Percentiles rank a stretch among this genome's conserved stretches.
Evolutionary conservation across 2,888 invertebrate species (phyloP).

Genomic region (Brachyptera putata): DNA sequence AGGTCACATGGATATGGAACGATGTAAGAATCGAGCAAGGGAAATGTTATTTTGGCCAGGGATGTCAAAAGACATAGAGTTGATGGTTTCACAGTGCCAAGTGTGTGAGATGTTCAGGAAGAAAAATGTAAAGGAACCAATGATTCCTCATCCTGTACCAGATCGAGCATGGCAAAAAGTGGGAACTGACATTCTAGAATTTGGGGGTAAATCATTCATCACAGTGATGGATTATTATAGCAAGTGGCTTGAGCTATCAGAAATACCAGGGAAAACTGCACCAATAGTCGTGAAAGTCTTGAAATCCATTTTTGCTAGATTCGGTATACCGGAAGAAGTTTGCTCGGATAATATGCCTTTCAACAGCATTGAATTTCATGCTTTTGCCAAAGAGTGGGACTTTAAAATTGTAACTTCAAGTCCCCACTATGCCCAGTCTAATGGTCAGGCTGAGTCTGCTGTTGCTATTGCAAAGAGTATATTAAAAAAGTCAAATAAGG

Average conservation of each 20-base stretch:
- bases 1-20: conserved; percentile 12
- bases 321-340: neutral
- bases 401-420: neutral
- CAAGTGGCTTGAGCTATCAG: conserved; percentile 3
- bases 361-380: neutral
- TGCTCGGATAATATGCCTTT: conserved; percentile 9
- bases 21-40: neutral
- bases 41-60: conserved; percentile 16
- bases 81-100: conserved; percentile 21
- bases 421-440: conserved; percentile 13
- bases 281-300: neutral
- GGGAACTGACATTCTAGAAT: conserved; percentile 10
- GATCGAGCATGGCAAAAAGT: neutral
- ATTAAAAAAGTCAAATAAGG: conserved; percentile 11
- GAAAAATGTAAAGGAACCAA: conserved; percentile 30
- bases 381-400: conserved; percentile 7
- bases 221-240: neutral
- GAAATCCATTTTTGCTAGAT: neutral
- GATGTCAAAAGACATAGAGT: conserved; percentile 36
- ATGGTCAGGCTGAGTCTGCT: conserved; percentile 9
- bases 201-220: neutral
- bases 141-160: conserved; percentile 31
- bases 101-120: conserved; percentile 12
- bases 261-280: neutral
- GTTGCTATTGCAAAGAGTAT: conserved; percentile 12